Base-by-base conservation (phyloP, 2,797 vertebrate species). In the Cuculus canorus region DNA sequence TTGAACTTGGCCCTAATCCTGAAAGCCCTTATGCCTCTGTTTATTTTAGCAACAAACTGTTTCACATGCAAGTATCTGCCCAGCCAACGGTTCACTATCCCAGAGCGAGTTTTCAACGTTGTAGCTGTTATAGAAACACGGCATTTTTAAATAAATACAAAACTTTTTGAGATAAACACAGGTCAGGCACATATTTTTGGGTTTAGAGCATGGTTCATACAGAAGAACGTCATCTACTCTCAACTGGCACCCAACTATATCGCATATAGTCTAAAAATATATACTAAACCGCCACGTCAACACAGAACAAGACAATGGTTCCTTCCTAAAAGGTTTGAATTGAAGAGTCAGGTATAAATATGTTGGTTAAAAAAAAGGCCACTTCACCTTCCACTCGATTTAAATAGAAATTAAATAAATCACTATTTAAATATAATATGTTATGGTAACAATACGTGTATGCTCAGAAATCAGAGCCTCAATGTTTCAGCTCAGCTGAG, bases 31-130 rank as follows among this genome's bases (percentile, higher is more conserved):
- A 33, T 83, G 90, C 48, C 68, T n/a, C 10, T 77, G 90, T 94
- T 96, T 96, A 94, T 95, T 95, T 96, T 91, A 92, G 91, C 72
- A 88, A 84, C 91, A 88, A 92, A 87, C 82, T 45, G 64, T 77
- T 92, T 90, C 80, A 72, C 66, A 76, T 68, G 66, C 82, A 94
- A 93, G 85, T 61, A 96, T 88, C 80, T 63, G 82, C 92, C 83
- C 39, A 92, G 60, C 71, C 78, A 48, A 70, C 2, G 59, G 83
- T 60, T 86, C n/a, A 4, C 2, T 53, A 54, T 11, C 82, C 78
- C 73, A 47, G 19, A 77, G 53, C 25, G 54, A 88, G 61, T 61
- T 87, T 76, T 76, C 68, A 83, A 9, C 1, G 2, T 13, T 4
- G 1, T 71, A 81, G 35, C 69, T 63, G 75, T 64, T 85, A 76